Percentiles rank a stretch among this genome's conserved stretches.
Evolutionary conservation across 2,888 invertebrate genomes (phyloP).

Genomic region (Caradrina kadenii): DNA sequence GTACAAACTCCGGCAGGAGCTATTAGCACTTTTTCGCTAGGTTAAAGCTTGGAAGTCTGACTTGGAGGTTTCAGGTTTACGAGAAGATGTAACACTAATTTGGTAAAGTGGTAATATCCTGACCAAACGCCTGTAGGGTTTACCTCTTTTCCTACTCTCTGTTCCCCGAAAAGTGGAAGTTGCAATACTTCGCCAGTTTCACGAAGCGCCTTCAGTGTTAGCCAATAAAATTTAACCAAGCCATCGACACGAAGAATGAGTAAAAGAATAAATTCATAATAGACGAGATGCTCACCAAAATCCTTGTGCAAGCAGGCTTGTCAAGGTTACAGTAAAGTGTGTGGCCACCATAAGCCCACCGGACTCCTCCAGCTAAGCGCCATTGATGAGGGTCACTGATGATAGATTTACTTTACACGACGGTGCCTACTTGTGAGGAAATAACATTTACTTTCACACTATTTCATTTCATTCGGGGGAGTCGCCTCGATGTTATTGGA

Average conservation of each 20-base stretch:
- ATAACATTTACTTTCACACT: conserved; percentile 17
- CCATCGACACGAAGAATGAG: background rate
- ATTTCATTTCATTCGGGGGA: background rate
- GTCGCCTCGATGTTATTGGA: background rate
- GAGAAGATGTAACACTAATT: too few relatives aligned
- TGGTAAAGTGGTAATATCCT: too few relatives aligned
- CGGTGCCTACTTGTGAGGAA: conserved; percentile 14
- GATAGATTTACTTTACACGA: conserved; percentile 32
- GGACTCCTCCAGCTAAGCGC: conserved; percentile 22
- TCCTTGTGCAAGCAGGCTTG: background rate
- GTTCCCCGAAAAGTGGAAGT: too few relatives aligned
- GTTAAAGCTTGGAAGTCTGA: too few relatives aligned
- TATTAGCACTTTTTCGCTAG: too few relatives aligned
- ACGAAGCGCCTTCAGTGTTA: too few relatives aligned
- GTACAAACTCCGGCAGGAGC: too few relatives aligned
- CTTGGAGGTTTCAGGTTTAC: too few relatives aligned
- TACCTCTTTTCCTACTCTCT: too few relatives aligned
- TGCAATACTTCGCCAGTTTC: too few relatives aligned
- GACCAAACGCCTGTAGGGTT: too few relatives aligned
- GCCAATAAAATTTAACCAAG: too few relatives aligned
- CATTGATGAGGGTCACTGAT: conserved; percentile 33
- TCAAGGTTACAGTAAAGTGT: background rate
- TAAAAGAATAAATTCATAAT: background rate
- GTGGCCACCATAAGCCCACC: background rate
- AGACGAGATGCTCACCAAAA: background rate